phyloP scores from a whole-genome alignment of 2,113 vertebrate genomes.

The Anser brachyrhynchus region DNA sequence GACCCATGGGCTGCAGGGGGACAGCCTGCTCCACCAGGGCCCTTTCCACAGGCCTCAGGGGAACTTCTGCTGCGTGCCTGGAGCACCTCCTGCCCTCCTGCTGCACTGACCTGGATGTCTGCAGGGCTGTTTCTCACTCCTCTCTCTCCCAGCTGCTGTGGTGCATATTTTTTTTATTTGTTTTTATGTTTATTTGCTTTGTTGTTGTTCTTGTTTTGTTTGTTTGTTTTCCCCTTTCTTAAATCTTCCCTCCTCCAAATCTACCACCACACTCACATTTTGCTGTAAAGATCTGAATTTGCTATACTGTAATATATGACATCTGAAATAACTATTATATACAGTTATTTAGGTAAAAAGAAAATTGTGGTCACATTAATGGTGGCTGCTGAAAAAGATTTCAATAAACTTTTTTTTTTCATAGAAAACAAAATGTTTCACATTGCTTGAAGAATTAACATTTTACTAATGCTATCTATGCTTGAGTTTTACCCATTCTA shows the following conservation, averaged over 20 bases:
- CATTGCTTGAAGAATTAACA: neutral
- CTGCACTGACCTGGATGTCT: neutral
- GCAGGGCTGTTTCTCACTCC: neutral
- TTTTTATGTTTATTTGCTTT: too few species aligned
- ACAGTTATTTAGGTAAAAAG: neutral
- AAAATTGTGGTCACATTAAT: neutral
- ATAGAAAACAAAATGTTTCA: neutral
- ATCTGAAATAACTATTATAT: neutral
- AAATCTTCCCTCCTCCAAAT: neutral
- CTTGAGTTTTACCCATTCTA: neutral
- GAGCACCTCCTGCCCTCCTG: neutral
- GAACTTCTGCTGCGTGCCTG: neutral
- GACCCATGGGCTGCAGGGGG: too few species aligned
- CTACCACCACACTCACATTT: neutral
- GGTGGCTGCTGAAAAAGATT: neutral
- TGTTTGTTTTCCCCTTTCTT: neutral
- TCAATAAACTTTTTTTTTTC: neutral
- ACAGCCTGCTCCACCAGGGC: too few species aligned
- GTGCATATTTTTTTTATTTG: neutral
- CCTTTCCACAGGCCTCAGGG: neutral
- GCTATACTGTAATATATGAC: rapidly evolving
- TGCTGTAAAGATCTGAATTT: neutral
- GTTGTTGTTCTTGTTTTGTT: too few species aligned
- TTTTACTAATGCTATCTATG: neutral
- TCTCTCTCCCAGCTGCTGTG: neutral